Conservation (phyloP, 2,113 vertebrate genomes). For the Nycticorax nycticorax region DNA sequence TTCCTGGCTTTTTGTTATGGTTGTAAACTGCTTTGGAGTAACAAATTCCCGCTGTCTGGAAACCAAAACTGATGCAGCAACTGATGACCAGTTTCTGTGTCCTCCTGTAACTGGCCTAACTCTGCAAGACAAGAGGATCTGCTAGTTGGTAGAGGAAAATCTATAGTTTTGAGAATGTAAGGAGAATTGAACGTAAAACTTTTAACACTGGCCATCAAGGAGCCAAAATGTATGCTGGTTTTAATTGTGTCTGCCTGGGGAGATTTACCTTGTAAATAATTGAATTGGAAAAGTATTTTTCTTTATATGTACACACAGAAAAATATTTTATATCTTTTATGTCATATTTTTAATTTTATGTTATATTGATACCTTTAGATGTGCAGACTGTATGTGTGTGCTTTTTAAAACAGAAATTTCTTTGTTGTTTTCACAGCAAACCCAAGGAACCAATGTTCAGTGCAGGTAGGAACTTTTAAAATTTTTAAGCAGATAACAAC, state of each 20-base stretch:
- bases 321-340: not conserved
- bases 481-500: not conserved
- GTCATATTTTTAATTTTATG: not conserved
- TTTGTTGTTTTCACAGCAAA: constrained; percentile 84
- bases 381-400: not conserved
- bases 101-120: not conserved
- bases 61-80: not conserved
- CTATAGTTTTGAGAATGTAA: not conserved
- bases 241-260: not conserved
- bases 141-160: not conserved
- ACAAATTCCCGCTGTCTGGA: not conserved
- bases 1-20: not conserved
- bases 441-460: constrained; percentile 97
- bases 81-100: not conserved
- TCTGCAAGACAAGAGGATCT: not conserved
- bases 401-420: not conserved
- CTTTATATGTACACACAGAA: not conserved
- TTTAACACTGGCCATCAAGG: not conserved
- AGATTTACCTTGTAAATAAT: not conserved
- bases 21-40: not conserved
- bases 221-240: not conserved
- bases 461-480: constrained; percentile 83
- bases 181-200: not conserved
- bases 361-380: not conserved
- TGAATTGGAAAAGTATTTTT: not conserved